phyloP scores from a whole-genome alignment of 64 coral and sea anemone species.

The Catalaphyllia jardinei region DNA sequence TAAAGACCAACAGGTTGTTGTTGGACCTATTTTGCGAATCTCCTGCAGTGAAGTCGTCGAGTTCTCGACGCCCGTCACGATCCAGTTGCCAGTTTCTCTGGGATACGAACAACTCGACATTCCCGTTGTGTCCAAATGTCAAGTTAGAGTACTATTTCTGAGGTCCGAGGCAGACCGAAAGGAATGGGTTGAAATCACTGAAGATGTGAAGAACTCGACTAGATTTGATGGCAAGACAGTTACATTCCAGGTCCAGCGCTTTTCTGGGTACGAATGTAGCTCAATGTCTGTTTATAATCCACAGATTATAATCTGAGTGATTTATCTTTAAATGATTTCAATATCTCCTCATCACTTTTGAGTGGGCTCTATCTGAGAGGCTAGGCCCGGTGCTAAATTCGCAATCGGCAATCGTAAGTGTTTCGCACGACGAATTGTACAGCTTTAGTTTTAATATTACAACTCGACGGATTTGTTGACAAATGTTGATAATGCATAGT shows the following conservation, averaged over 20 bases:
- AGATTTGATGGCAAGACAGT: not conserved
- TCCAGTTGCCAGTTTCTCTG: slow-evolving; percentile 12
- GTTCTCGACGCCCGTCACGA: slow-evolving; percentile 17
- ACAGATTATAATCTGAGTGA: too few species aligned
- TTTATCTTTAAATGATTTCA: too few species aligned
- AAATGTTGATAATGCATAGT: too few species aligned
- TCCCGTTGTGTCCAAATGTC: not conserved
- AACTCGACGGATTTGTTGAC: too few species aligned
- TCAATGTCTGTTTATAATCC: too few species aligned
- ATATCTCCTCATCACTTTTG: too few species aligned
- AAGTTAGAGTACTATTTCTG: slow-evolving; percentile 3
- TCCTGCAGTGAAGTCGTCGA: not conserved
- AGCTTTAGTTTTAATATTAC: too few species aligned
- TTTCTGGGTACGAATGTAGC: not conserved
- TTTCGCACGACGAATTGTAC: too few species aligned
- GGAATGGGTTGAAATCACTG: slow-evolving; percentile 25
- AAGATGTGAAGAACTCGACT: not conserved
- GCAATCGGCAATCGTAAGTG: too few species aligned
- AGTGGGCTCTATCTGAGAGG: too few species aligned
- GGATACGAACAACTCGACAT: not conserved
- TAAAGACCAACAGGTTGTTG: not conserved
- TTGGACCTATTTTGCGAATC: slow-evolving; percentile 20
- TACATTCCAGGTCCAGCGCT: slow-evolving; percentile 16
- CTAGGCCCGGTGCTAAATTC: too few species aligned
- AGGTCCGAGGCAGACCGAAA: not conserved